A percentile compares a stretch with the other conserved stretches of the same genome.
phyloP scores from a whole-genome alignment of 2,888 invertebrate genomes.

The Acleris emargana region DNA sequence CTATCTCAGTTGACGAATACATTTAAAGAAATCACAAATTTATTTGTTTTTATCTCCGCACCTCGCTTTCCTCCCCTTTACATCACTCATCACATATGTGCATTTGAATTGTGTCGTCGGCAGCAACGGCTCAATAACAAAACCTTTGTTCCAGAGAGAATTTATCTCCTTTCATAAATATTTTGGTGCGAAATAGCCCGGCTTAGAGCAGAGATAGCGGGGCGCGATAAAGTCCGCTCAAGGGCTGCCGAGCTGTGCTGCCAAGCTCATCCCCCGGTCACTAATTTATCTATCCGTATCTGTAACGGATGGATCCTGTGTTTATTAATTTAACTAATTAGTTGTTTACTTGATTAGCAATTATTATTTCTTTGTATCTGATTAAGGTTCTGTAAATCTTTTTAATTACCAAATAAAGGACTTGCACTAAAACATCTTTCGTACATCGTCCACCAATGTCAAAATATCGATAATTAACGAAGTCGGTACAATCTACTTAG shows the following conservation, averaged over 20 bases:
- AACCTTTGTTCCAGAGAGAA: conserved; percentile 5
- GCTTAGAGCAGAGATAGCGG: conserved; percentile 4
- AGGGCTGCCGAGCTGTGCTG: conserved; percentile 10
- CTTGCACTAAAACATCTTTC: no score
- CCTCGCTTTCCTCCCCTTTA: background rate
- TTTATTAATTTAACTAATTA: background rate
- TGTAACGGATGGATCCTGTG: background rate
- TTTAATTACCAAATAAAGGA: no score
- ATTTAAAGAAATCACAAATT: no score
- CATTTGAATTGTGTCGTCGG: conserved; percentile 1
- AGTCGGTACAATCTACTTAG: no score
- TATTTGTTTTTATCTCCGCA: background rate
- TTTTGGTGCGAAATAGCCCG: conserved; percentile 9
- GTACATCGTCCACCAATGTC: no score
- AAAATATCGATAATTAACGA: no score
- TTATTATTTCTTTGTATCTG: no score
- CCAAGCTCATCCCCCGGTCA: conserved; percentile 6
- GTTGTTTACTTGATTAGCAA: no score
- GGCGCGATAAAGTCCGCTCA: conserved; percentile 9
- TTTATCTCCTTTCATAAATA: conserved; percentile 6
- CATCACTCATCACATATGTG: background rate
- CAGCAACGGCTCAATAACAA: background rate
- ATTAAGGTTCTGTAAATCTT: no score
- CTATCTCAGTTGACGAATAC: no score
- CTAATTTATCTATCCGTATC: conserved; percentile 5